Evolutionary conservation across 2,888 invertebrate genomes (phyloP).

Genomic region (Tinea pellionella): DNA sequence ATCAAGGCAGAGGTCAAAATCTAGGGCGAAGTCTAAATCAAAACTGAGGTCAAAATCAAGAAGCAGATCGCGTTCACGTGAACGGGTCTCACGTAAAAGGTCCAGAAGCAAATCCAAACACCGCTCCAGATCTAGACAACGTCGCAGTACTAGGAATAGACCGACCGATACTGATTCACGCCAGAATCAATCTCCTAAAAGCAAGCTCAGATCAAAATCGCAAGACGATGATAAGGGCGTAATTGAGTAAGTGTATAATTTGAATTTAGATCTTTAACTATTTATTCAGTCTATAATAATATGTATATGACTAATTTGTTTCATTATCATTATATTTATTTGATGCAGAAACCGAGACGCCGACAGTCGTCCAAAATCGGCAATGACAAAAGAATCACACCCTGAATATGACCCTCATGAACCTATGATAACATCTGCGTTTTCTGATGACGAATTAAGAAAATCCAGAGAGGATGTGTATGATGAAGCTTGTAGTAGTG

Average conservation of each 20-base stretch:
- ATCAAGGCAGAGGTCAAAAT: constrained; percentile 37
- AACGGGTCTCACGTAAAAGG: background rate
- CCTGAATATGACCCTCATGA: constrained; percentile 63
- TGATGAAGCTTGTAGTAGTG: constrained; percentile 46
- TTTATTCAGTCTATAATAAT: no score
- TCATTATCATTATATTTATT: background rate
- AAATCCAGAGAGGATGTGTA: constrained; percentile 54
- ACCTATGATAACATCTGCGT: constrained; percentile 62
- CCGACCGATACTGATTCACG: constrained; percentile 19
- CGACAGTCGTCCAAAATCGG: constrained; percentile 57
- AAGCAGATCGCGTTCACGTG: constrained; percentile 3
- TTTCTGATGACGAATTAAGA: constrained; percentile 56
- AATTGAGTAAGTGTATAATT: constrained; percentile 39
- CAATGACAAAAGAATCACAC: constrained; percentile 53
- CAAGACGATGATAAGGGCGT: constrained; percentile 43
- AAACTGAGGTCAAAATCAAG: constrained; percentile 28
- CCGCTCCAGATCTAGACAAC: constrained; percentile 25
- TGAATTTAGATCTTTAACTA: background rate
- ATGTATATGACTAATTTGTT: no score
- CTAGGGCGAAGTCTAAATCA: constrained; percentile 33
- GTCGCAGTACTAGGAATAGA: constrained; percentile 17
- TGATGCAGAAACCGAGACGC: background rate
- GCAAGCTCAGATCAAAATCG: constrained; percentile 46
- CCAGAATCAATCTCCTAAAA: constrained; percentile 32
- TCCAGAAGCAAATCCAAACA: background rate